Evolutionary conservation across 1,140 invertebrate genomes (phyloP), one percentile per base, ranked within the genome.

Genomic region (Tetranychus cinnabarinus): DNA sequence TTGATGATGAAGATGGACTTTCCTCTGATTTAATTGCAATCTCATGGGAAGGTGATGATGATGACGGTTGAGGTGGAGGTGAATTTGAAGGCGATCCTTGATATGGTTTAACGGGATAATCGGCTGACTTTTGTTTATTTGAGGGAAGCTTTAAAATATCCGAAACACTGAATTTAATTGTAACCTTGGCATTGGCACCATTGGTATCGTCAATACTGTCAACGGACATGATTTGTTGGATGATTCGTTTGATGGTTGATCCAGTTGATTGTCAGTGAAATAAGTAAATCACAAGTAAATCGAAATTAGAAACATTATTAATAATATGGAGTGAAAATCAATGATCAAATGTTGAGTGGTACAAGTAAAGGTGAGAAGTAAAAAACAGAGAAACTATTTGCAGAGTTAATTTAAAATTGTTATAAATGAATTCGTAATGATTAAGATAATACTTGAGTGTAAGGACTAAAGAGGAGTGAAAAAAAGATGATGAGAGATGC

Each of bases 81-180:
- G 39, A 42, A 6, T 5, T 42, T 42, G 39, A 42, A 6, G 23
- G 23, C 23, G 23, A 47, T 47, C 23, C 3, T 47, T 47, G 46
- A 52, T 33, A 52, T 33, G 7, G 50, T 52, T 52, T 23, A 23
- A 23, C 23, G 50, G 58, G 46, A n/a, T 12, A 35, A n/a, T 42
- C 15, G 15, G 42, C 10, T 13, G 57, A 58, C 10, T 47, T 33
- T 8, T 46, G 58, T 36, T 59, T 59, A 35, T n/a, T 34, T 52
- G 59, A 31, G 15, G 59, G 59, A 13, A 60, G 37, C 12, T 60
- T 36, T 15, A 60, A 34, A n/a, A 60, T 60, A 39, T 60, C 59
- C 36, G 31, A 23, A 13, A 60, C 59, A 60, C 59, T 60, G 59
- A 60, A 60, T n/a, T 46, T 46, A 31, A 52, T 60, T 23, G 58